phyloP scores from a whole-genome alignment of 1,140 invertebrate species.

The Bombus confusus region DNA sequence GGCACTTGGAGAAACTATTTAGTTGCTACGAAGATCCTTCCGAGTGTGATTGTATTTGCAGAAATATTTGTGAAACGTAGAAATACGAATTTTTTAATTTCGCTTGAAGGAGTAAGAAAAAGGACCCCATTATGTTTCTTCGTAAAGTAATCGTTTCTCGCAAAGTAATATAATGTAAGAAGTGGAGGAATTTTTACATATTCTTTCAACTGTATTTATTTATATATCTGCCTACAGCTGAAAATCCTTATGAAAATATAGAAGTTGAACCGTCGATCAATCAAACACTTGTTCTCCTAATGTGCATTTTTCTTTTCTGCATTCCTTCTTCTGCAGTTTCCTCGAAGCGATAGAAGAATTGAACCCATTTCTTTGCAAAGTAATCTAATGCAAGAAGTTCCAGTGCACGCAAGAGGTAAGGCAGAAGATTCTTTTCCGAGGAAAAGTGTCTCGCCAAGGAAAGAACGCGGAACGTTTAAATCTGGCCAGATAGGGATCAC shows the following conservation, averaged over 20 bases:
- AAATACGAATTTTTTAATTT: not conserved
- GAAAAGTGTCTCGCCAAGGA: not conserved
- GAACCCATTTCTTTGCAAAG: not conserved
- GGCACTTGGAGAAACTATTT: not conserved
- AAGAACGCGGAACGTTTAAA: constrained; percentile 3
- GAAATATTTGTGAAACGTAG: not conserved
- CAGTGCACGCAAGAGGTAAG: not conserved
- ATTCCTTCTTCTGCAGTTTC: not conserved
- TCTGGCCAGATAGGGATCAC: constrained; percentile 18
- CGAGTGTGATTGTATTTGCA: not conserved
- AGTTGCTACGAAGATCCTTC: not conserved
- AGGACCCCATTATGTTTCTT: not conserved
- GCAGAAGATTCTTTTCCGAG: not conserved
- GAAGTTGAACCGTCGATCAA: not conserved
- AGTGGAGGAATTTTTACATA: not conserved
- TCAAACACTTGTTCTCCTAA: not conserved
- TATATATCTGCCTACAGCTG: no score
- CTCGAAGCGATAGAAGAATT: not conserved
- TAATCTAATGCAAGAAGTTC: not conserved
- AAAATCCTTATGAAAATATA: not conserved
- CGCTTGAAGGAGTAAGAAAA: not conserved
- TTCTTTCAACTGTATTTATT: no score
- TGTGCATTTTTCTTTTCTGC: not conserved
- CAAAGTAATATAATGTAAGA: not conserved
- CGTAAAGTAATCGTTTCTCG: not conserved